Base-by-base conservation (phyloP, 2,113 vertebrate species). In the Morphnarchus princeps region DNA sequence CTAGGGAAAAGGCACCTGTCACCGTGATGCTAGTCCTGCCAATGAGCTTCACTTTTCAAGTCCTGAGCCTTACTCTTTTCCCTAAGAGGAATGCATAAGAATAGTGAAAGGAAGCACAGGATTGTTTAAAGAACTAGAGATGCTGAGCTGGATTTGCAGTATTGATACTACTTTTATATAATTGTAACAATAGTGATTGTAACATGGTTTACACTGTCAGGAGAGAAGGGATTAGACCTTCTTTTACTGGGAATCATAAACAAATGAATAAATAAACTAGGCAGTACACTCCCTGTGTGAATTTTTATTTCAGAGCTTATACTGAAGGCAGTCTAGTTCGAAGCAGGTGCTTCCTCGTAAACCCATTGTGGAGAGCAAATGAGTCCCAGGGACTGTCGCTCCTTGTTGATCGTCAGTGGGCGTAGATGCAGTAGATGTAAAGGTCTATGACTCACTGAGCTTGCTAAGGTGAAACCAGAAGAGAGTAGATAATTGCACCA, bases 401-500 rank as follows among this genome's bases (percentile, higher is more conserved):
- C 79, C 79, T 92, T 96, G 97, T 94, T 96, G 95, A 87, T 95
- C 26, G 7, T 73, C 82, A 89, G 96, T 95, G 90, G 93, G 95
- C 5, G 95, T 95, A 95, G 92, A 94, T 86, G 82, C 95, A 65
- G 69, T 76, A 87, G 73, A 97, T 85, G 84, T 96, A 93, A 93
- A 96, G 95, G 81, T 87, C 78, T 97, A 80, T 97, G 96, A 97
- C 87, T 97, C 96, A 97, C 69, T 61, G 57, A 95, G 74, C 87
- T 93, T 70, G 62, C 74, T 95, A 82, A 97, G 95, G 95, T 95
- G 95, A 97, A 96, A 94, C 91, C 81, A 91, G 84, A 87, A 91
- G 74, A 91, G 83, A 95, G 72, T 21, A 95, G 97, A 92, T 97
- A 97, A 97, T 97, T 96, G 77, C 89, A 89, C 92, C 77, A 91